Base-by-base conservation (phyloP, 2,888 invertebrate genomes). In the Molorchus minor region DNA sequence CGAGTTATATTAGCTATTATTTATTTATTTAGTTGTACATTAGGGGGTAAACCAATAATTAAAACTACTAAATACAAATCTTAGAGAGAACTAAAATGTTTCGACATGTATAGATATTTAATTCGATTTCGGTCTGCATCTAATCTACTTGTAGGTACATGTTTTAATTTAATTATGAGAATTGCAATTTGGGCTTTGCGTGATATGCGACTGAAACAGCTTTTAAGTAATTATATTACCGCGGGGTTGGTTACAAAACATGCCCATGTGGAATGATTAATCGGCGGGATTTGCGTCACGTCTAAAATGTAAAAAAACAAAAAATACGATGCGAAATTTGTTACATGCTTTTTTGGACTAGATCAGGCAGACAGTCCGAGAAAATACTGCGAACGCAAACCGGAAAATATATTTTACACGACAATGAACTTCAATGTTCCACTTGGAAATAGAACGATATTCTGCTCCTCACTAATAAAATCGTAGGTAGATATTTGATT, bases 181-280 rank as follows among this genome's bases (percentile, higher is more conserved):
- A 49, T 47, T 49, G 36, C 47, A 49, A 36, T 49, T 49, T 49
- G 25, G 36, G 12, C 47, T 38, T 36, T 49, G 47, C 47, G 21
- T 21, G 47, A 21, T 49, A 38, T 49, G 21, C 47, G 36, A 36
- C 33, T 36, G 36, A n/a, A 20, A 36, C 8, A 36, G 21, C 47
- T 49, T 49, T 49, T 49, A 49, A 36, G 47, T 49, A 49, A 49
- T 49, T 49, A 16, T 49, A 19, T 33, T 19, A 16, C 17, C 4
- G 19, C 19, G 19, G 15, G 47, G 21, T 21, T 19, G 20, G 13
- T 19, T 15, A 20, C 19, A 16, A 13, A 49, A 49, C 21, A 5
- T 17, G 5, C 21, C n/a, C 47, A 21, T 21, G 21, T 15, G 19
- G 20, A 36, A 46, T 16, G 19, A 35, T 46, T 41, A 19, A 41